These are phyloP conservation scores for Lerema accius DNA, from an alignment of 1,140 invertebrate species.

Conservation along the genomic window DNA sequence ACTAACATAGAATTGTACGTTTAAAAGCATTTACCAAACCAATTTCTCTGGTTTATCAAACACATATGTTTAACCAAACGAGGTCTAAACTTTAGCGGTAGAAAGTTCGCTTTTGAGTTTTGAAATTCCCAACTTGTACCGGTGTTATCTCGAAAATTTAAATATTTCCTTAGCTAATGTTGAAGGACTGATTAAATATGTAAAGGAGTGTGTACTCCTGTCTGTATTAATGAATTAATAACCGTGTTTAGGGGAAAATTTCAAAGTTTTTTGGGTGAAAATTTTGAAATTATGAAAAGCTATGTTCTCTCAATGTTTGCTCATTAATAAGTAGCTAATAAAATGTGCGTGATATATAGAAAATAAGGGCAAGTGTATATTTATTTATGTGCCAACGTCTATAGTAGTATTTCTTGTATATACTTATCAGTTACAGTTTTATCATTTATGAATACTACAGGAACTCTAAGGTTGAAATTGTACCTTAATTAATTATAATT, in stretches of 20 bases:
- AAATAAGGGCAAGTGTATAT: no score
- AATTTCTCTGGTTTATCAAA: conserved; percentile 3
- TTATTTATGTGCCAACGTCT: no score
- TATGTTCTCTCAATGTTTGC: no score
- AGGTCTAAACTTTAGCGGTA: background rate
- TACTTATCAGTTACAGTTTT: no score
- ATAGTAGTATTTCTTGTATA: no score
- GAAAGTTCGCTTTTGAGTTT: conserved; percentile 18
- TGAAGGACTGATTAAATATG: conserved; percentile 17
- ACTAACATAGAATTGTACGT: background rate
- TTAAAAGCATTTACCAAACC: background rate
- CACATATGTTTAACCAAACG: conserved; percentile 16
- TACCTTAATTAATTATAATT: no score
- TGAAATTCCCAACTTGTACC: conserved; percentile 20
- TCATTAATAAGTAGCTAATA: no score
- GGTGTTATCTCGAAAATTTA: conserved; percentile 28
- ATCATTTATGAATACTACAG: no score
- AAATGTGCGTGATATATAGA: no score
- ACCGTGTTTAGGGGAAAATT: conserved; percentile 10
- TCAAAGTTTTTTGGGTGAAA: background rate
- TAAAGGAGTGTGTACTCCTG: conserved; percentile 23
- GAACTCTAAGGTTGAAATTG: no score
- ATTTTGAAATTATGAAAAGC: no score
- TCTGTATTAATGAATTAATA: conserved; percentile 15
- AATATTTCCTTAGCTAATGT: conserved; percentile 24